Evolutionary conservation across 2,797 vertebrate species (phyloP).

Genomic region (Channa striata): DNA sequence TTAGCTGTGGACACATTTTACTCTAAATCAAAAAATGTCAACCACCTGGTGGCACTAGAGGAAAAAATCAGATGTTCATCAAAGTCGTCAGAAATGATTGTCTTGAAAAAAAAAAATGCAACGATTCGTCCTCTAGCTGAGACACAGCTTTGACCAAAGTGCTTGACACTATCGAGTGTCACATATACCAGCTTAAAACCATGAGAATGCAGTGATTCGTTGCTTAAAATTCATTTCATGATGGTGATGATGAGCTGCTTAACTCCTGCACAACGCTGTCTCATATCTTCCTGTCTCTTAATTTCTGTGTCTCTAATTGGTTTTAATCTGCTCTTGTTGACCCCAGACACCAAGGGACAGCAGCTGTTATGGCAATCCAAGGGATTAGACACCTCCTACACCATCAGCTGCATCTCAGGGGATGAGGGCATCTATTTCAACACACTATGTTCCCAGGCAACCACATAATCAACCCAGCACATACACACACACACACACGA

Average conservation of each 20-base stretch:
- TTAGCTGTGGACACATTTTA: too few relatives aligned
- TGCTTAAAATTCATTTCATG: too few relatives aligned
- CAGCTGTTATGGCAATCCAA: conserved; percentile 56
- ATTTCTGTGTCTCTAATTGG: conserved; percentile 49
- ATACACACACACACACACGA: conserved; percentile 27
- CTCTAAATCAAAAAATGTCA: too few relatives aligned
- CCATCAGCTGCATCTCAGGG: conserved; percentile 48
- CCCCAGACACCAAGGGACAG: conserved; percentile 40
- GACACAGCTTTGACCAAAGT: too few relatives aligned
- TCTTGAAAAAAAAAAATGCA: not conserved
- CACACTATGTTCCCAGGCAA: conserved; percentile 63
- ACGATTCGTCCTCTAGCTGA: too few relatives aligned
- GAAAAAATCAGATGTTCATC: not conserved
- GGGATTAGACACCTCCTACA: conserved; percentile 58
- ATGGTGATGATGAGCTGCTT: too few relatives aligned
- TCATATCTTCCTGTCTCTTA: conserved; percentile 1
- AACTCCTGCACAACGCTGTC: not conserved
- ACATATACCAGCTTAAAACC: not conserved
- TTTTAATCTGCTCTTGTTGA: conserved; percentile 50
- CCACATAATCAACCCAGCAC: conserved; percentile 36
- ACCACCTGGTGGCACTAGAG: not conserved
- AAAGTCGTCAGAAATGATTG: not conserved
- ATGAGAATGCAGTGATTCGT: not conserved
- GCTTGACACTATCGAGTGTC: too few relatives aligned
- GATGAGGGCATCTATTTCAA: conserved; percentile 53